These are phyloP conservation scores for Hyposoter dolosus DNA, from an alignment of 2,888 invertebrate genomes.

Conservation along the genomic window DNA sequence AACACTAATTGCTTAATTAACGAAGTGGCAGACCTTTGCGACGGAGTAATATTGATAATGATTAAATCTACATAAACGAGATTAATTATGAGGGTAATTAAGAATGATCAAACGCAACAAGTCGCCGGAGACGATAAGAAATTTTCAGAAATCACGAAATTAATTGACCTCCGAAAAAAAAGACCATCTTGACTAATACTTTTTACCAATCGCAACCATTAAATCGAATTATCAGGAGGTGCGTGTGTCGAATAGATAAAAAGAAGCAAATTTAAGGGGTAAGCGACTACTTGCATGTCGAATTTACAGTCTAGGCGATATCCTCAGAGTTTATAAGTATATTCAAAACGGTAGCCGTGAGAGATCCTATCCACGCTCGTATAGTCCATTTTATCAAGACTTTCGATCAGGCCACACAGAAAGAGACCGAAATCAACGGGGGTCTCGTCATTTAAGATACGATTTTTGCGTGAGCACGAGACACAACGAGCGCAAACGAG, in stretches of 20 bases:
- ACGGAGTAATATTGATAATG: not conserved
- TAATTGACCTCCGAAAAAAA: not conserved
- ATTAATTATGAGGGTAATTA: conserved; percentile 4
- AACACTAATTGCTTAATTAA: conserved; percentile 12
- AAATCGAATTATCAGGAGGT: conserved; percentile 1
- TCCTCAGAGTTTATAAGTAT: not conserved
- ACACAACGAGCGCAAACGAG: conserved; percentile 28
- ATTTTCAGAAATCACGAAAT: not conserved
- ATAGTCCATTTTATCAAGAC: conserved; percentile 61
- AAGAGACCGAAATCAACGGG: conserved; percentile 48
- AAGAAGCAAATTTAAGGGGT: not conserved
- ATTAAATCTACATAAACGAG: conserved; percentile 8
- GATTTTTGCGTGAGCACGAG: conserved; percentile 29
- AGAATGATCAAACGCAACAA: conserved; percentile 2
- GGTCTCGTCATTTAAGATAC: conserved; percentile 23
- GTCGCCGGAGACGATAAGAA: not conserved
- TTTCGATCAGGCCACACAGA: conserved; percentile 68
- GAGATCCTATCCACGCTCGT: conserved; percentile 63
- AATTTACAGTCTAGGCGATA: conserved; percentile 24
- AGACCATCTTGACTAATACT: not conserved
- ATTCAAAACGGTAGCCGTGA: conserved; percentile 68
- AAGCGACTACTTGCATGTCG: conserved; percentile 43
- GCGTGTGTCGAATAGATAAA: conserved; percentile 12
- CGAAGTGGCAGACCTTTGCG: not conserved
- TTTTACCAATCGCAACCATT: not conserved